phyloP scores from a whole-genome alignment of 2,888 invertebrate species.

The Philereme transversata region DNA sequence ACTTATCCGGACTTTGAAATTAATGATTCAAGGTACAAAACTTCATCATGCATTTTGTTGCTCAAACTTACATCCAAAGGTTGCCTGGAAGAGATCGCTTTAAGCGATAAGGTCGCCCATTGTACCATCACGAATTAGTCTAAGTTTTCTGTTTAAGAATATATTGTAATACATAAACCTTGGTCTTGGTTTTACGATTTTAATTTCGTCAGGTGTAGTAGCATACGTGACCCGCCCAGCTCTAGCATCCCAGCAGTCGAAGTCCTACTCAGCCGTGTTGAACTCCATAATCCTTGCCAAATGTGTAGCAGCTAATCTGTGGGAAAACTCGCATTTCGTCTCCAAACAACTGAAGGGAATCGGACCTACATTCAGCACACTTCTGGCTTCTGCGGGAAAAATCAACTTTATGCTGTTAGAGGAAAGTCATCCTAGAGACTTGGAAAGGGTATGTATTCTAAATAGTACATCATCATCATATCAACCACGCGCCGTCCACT shows the following conservation, averaged over 20 bases:
- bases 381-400: conserved; percentile 87
- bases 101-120: no score
- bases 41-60: no score
- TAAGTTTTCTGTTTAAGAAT: no score
- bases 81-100: no score
- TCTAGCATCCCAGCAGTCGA: conserved; percentile 51
- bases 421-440: conserved; percentile 87
- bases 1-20: no score
- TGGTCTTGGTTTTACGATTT: conserved; percentile 12
- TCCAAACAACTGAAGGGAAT: conserved; percentile 89
- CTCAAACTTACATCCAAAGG: no score
- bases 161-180: no score
- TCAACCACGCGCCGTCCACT: no score
- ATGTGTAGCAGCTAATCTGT: conserved; percentile 87
- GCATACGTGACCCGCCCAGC: conserved; percentile 80
- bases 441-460: conserved; percentile 84
- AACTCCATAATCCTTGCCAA: conserved; percentile 86
- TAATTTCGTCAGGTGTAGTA: conserved; percentile 74
- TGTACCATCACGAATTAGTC: no score
- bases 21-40: no score
- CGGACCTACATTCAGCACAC: conserved; percentile 85
- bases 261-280: conserved; percentile 80
- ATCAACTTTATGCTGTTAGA: conserved; percentile 85
- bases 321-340: conserved; percentile 89
- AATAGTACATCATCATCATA: no score